phyloP scores from a whole-genome alignment of 2,797 vertebrate species.

The Lepidocolaptes lacrymiger region DNA sequence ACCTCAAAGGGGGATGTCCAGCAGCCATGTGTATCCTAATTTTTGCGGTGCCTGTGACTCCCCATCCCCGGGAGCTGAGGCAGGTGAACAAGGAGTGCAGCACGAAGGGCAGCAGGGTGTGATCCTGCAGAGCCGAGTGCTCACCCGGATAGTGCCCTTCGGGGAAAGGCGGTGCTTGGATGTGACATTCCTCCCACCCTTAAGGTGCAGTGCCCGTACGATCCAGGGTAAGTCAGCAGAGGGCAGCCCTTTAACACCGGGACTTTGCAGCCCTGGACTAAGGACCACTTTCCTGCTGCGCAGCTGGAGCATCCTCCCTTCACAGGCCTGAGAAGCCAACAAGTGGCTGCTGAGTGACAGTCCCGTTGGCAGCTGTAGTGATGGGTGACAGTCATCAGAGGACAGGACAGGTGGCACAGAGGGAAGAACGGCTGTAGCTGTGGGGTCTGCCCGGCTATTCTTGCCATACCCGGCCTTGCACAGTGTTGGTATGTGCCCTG shows the following conservation, averaged over 20 bases:
- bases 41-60: conserved; percentile 72
- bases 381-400: background rate
- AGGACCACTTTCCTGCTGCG: background rate
- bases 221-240: background rate
- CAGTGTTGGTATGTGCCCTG: background rate
- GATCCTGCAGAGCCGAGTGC: background rate
- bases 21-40: background rate
- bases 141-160: rapidly evolving
- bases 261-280: background rate
- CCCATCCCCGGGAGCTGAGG: conserved; percentile 75
- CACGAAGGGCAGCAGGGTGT: background rate
- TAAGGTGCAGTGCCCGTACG: background rate
- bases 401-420: background rate
- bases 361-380: rapidly evolving
- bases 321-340: background rate
- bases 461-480: background rate
- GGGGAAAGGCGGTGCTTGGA: background rate
- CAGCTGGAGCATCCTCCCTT: background rate
- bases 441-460: background rate
- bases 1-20: background rate
- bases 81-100: background rate
- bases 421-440: background rate
- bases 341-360: background rate
- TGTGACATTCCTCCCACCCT: rapidly evolving
- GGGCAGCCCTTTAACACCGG: background rate